Evolutionary conservation across 2,797 vertebrate species (phyloP), one percentile per base, ranked within the genome.

Genomic region (Amblyopsis hoosieri): DNA sequence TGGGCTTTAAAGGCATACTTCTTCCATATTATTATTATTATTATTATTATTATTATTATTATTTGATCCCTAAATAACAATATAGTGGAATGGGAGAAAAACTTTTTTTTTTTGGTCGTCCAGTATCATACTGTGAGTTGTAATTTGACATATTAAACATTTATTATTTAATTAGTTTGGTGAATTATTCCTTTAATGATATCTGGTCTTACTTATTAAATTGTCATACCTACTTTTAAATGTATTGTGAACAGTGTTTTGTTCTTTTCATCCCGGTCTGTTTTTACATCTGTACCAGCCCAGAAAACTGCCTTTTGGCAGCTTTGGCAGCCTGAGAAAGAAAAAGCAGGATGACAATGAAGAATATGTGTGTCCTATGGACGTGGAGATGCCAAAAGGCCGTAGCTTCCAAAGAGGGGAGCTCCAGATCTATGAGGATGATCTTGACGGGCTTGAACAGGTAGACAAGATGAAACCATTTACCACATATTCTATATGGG

Each of bases 311-410:
- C 79, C 92, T 1, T 98, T 99, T 54, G 93, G 94, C 69, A 97
- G 92, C 84, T 98, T 99, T 72, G 95, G 97, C 50, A 96, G 91
- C 57, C 85, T 98, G 79, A 94, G 96, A 70, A 98, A 96, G 88
- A 98, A 96, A 76, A 96, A 90, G 77, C 97, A 95, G 62, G 97
- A 99, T 23, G 98, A 99, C 14, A 94, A 72, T 2, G 97, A 99
- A 67, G 97, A 99, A 81, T 99, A 98, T 0, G 93, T 98, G 52
- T 99, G 98, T 85, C 96, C 98, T 0, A 99, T 99, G 98, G 98
- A 99, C 31, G 84, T 99, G 78, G 95, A 97, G 19, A 94, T 94
- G 87, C 91, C 90, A 0, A 93, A 95, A 67, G 95, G 94, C 69
- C 89, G 90, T 33, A 89, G 92, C 54, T 94, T 94, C 0, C 96